phyloP scores from a whole-genome alignment of 1,140 invertebrate species.

The Periplaneta americana region DNA sequence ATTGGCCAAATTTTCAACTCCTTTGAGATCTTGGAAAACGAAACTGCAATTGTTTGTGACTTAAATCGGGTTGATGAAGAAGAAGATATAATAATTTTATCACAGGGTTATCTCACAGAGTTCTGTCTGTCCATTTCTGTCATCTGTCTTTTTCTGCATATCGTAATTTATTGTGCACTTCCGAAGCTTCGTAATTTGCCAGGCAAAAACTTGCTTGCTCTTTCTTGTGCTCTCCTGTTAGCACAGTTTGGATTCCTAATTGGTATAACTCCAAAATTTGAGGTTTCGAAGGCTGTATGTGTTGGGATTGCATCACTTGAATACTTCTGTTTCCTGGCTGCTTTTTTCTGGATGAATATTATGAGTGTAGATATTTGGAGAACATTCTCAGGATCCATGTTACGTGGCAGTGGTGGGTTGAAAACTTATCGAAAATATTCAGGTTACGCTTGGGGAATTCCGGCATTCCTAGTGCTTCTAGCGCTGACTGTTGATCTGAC shows the following conservation, averaged over 20 bases:
- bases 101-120: slow-evolving; percentile 30
- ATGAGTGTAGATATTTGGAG: slow-evolving; percentile 42
- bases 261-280: slow-evolving; percentile 23
- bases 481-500: slow-evolving; percentile 29
- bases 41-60: neutral
- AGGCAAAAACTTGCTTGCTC: slow-evolving; percentile 43
- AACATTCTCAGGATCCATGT: slow-evolving; percentile 26
- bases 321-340: slow-evolving; percentile 48
- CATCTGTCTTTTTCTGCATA: slow-evolving; percentile 35
- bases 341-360: slow-evolving; percentile 51
- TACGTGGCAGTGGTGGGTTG: neutral
- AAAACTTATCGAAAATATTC: slow-evolving; percentile 26
- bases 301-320: slow-evolving; percentile 38
- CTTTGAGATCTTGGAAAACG: neutral
- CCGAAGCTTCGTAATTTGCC: slow-evolving; percentile 45
- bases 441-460: slow-evolving; percentile 33
- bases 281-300: slow-evolving; percentile 31
- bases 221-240: slow-evolving; percentile 41
- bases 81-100: neutral
- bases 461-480: slow-evolving; percentile 28
- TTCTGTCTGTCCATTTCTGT: slow-evolving; percentile 36
- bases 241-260: slow-evolving; percentile 44
- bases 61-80: neutral
- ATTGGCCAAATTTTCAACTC: neutral
- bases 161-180: slow-evolving; percentile 41